phyloP scores from a whole-genome alignment of 1,140 invertebrate genomes.

The Polyergus mexicanus region DNA sequence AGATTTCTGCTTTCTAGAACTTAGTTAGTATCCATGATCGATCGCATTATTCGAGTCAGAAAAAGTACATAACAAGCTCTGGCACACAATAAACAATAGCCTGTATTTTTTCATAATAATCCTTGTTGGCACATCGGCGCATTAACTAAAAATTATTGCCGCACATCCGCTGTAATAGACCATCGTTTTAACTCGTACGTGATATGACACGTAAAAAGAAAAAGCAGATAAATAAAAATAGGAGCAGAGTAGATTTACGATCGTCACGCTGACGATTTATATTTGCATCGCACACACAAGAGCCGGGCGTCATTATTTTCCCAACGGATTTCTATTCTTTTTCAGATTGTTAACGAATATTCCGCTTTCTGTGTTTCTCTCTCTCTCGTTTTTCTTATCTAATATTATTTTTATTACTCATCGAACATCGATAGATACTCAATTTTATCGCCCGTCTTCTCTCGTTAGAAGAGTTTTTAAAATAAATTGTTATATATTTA shows the following conservation, averaged over 20 bases:
- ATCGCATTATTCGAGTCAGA: neutral
- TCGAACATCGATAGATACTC: neutral
- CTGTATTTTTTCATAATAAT: constrained; percentile 21
- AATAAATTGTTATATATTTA: neutral
- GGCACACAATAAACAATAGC: constrained; percentile 18
- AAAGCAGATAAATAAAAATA: constrained; percentile 37
- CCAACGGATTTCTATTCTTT: neutral
- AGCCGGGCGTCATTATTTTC: constrained; percentile 1
- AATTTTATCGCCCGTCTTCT: constrained; percentile 20
- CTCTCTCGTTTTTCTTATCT: neutral
- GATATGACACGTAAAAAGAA: constrained; percentile 21
- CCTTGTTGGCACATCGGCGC: neutral
- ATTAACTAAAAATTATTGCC: constrained; percentile 53
- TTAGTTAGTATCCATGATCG: neutral
- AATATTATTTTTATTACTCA: constrained; percentile 45
- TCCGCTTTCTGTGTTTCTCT: neutral
- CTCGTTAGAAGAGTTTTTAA: neutral
- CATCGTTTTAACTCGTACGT: constrained; percentile 5
- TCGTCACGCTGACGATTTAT: constrained; percentile 34
- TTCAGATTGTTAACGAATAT: constrained; percentile 32
- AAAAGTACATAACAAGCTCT: neutral
- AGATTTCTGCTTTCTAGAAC: neutral
- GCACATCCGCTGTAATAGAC: constrained; percentile 17
- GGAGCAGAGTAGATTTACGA: constrained; percentile 8
- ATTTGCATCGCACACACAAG: constrained; percentile 25